A percentile compares a stretch with the other conserved stretches of the same genome.
Evolutionary conservation across 2,113 vertebrate genomes (phyloP).

Genomic region (Emydocephalus ijimae): DNA sequence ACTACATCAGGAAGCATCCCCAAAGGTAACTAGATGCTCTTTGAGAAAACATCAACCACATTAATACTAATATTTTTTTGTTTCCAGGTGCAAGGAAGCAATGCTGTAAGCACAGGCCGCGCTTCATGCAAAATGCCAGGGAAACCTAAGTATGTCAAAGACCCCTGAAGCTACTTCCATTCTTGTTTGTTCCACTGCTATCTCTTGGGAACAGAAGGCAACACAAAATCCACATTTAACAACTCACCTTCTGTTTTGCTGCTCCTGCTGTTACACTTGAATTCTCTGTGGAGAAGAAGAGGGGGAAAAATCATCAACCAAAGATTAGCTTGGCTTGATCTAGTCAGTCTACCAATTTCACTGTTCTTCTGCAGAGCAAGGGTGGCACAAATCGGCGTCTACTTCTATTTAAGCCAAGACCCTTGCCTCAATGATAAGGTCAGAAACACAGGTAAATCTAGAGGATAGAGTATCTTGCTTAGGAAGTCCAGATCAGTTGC

Average conservation of each 20-base stretch:
- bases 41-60: background rate
- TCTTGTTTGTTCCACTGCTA: background rate
- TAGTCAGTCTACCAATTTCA: background rate
- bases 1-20: background rate
- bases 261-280: slow-evolving; percentile 73
- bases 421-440: background rate
- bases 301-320: slow-evolving; percentile 16
- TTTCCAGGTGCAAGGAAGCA: background rate
- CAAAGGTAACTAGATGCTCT: background rate
- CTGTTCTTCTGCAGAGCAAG: background rate
- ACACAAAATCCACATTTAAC: background rate
- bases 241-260: slow-evolving; percentile 75
- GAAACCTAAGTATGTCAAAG: background rate
- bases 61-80: background rate
- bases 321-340: slow-evolving; percentile 29
- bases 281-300: slow-evolving; percentile 62
- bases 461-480: background rate
- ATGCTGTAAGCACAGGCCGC: background rate
- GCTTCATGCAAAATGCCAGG: no score
- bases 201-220: background rate
- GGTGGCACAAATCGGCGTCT: background rate
- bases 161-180: no score
- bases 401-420: background rate
- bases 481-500: background rate
- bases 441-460: background rate